Conservation (phyloP, 1,140 invertebrate genomes). For the Zaprionus ornatus region DNA sequence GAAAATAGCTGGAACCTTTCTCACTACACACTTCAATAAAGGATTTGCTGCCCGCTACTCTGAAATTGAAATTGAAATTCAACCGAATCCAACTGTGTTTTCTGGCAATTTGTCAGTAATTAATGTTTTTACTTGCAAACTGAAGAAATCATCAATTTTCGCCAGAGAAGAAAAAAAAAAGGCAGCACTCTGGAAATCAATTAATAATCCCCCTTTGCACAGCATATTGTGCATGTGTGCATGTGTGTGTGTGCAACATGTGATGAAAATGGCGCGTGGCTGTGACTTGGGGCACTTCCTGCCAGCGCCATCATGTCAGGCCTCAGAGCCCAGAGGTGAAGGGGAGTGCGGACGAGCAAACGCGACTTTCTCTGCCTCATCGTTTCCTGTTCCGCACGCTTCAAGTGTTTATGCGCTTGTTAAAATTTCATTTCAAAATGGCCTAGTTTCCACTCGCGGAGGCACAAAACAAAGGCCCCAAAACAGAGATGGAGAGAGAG, state of each 20-base stretch:
- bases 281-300: background rate
- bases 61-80: background rate
- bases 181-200: background rate
- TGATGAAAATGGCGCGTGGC: background rate
- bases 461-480: background rate
- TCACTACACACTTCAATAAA: background rate
- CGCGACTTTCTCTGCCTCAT: background rate
- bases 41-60: background rate
- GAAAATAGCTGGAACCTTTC: background rate
- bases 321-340: background rate
- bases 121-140: background rate
- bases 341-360: background rate
- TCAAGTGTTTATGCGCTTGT: conserved; percentile 29
- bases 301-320: background rate
- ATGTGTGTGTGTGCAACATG: conserved; percentile 1
- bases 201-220: conserved; percentile 2
- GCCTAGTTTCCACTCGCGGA: conserved; percentile 27
- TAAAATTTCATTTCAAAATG: conserved; percentile 41
- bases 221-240: background rate
- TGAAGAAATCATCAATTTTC: background rate
- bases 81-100: background rate
- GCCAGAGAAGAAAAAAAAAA: background rate
- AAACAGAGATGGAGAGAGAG: background rate
- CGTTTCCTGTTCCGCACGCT: conserved; percentile 31
- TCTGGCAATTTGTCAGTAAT: conserved; percentile 5